A percentile compares a stretch with the other conserved stretches of the same genome.
Evolutionary conservation across 2,797 vertebrate genomes (phyloP).

Genomic region (Argya squamiceps): DNA sequence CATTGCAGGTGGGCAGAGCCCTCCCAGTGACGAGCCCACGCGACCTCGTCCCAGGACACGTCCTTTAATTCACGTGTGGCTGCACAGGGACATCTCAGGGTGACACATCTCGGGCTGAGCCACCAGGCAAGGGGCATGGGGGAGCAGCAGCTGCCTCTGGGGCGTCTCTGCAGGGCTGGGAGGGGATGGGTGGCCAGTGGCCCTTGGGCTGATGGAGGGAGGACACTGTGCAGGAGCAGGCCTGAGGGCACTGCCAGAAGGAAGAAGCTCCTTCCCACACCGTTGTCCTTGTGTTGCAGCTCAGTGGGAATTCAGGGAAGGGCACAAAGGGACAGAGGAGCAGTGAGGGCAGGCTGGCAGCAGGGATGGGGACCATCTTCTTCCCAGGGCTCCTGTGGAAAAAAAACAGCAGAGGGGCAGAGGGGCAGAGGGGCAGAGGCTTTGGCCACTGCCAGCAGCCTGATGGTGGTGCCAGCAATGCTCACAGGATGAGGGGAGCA

Average conservation of each 20-base stretch:
- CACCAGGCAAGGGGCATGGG: rapidly evolving
- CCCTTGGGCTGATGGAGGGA: background rate
- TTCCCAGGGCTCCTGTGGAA: background rate
- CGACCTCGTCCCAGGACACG: background rate
- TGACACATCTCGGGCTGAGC: background rate
- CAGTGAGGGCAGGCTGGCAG: background rate
- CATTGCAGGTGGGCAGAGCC: background rate
- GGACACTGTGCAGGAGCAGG: background rate
- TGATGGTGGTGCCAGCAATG: rapidly evolving
- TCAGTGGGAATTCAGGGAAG: background rate
- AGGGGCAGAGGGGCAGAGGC: background rate
- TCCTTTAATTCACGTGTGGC: constrained; percentile 27
- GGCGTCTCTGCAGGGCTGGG: background rate
- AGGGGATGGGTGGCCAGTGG: background rate
- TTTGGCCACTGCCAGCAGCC: background rate
- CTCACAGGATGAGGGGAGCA: rapidly evolving
- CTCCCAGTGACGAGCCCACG: background rate
- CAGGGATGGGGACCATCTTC: background rate
- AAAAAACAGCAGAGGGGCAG: background rate
- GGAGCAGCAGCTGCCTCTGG: background rate
- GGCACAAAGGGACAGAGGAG: background rate
- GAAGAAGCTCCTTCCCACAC: background rate
- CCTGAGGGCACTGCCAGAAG: background rate
- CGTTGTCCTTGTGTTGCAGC: background rate
- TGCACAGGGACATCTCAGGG: background rate